Evolutionary conservation across 2,797 vertebrate genomes (phyloP).

Genomic region (Echeneis naucrates): DNA sequence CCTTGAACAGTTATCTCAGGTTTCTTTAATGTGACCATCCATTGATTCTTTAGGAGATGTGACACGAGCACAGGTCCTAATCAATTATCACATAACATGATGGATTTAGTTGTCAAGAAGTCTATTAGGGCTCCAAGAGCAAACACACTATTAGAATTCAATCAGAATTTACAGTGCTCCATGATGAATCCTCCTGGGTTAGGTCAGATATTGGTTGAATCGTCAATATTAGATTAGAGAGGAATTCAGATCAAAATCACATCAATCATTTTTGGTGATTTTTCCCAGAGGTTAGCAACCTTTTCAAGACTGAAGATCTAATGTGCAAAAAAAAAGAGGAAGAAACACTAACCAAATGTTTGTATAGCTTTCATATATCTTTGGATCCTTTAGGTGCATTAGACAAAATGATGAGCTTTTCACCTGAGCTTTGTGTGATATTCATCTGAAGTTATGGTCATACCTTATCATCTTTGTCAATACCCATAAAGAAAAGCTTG

Average conservation of each 20-base stretch:
- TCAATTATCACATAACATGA: conserved; percentile 53
- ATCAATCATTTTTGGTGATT: no score
- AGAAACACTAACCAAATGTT: no score
- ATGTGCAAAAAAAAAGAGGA: no score
- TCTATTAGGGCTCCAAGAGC: conserved; percentile 35
- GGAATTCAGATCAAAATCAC: neutral
- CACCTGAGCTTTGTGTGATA: conserved; percentile 9
- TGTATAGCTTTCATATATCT: conserved; percentile 6
- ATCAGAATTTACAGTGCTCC: conserved; percentile 20
- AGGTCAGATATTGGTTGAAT: neutral
- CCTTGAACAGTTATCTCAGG: conserved; percentile 38
- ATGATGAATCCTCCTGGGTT: conserved; percentile 22
- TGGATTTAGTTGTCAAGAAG: conserved; percentile 57
- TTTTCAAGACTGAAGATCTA: no score
- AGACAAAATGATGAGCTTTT: conserved; percentile 17
- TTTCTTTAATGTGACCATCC: conserved; percentile 39
- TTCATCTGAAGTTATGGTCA: conserved; percentile 34
- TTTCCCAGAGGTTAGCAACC: no score
- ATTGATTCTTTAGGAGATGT: conserved; percentile 54
- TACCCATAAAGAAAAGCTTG: conserved; percentile 58
- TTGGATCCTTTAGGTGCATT: neutral
- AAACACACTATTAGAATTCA: conserved; percentile 35
- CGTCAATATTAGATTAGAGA: neutral
- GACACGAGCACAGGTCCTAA: conserved; percentile 31
- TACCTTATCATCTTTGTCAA: conserved; percentile 52